phyloP scores from a whole-genome alignment of 2,888 invertebrate species.

The Nineta flava region DNA sequence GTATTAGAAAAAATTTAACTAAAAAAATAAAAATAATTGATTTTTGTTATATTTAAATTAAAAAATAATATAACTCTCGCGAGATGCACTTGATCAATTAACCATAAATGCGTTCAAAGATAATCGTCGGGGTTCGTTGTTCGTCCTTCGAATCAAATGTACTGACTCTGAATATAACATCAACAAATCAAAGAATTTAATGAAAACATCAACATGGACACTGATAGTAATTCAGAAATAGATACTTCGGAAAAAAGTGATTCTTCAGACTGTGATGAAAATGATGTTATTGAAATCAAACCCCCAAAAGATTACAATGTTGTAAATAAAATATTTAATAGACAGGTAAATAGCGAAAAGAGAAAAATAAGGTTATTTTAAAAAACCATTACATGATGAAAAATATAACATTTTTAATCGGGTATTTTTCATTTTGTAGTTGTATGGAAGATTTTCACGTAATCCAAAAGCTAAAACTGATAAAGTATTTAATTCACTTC shows the following conservation, averaged over 20 bases:
- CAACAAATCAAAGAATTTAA: constrained; percentile 3
- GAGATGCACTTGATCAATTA: too few species aligned
- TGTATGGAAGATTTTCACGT: constrained; percentile 25
- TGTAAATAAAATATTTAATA: constrained; percentile 15
- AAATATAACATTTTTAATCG: not conserved
- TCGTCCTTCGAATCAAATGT: not conserved
- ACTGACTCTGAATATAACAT: not conserved
- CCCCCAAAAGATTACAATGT: constrained; percentile 12
- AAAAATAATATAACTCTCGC: too few species aligned
- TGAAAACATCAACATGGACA: constrained; percentile 5
- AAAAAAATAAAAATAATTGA: too few species aligned
- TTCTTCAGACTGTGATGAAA: not conserved
- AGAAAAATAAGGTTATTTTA: constrained; percentile 4
- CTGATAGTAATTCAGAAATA: constrained; percentile 3
- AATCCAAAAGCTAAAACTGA: constrained; percentile 26
- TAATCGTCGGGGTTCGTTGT: not conserved
- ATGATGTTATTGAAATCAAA: constrained; percentile 1
- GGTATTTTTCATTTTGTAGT: constrained; percentile 16
- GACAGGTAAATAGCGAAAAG: constrained; percentile 14
- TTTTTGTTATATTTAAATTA: too few species aligned
- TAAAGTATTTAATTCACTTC: constrained; percentile 24
- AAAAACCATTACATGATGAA: not conserved
- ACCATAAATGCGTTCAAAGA: too few species aligned
- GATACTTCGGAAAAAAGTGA: constrained; percentile 3
- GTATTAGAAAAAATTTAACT: too few species aligned